Evolutionary conservation across 2,797 vertebrate genomes (phyloP).

Genomic region (Numenius phaeopus): DNA sequence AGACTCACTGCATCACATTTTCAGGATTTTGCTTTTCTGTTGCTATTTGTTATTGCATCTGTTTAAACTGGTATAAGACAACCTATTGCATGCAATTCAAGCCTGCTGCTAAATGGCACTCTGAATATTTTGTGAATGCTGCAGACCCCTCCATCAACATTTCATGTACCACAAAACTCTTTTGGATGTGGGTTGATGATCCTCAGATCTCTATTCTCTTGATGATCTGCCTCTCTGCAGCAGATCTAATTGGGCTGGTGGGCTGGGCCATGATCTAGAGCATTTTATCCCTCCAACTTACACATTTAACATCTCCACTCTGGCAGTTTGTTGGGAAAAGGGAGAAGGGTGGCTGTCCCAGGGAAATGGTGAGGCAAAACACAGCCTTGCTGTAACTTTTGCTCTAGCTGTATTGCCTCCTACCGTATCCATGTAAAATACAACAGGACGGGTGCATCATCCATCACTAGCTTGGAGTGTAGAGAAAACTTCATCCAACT

Average conservation of each 20-base stretch:
- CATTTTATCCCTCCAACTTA: neutral
- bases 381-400: neutral
- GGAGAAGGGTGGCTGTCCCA: neutral
- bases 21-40: neutral
- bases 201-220: neutral
- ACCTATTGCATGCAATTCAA: neutral
- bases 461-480: neutral
- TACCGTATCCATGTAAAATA: neutral
- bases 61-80: neutral
- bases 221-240: neutral
- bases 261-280: neutral
- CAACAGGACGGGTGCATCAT: neutral
- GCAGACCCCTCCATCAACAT: neutral
- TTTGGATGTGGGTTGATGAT: neutral
- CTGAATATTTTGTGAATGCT: neutral
- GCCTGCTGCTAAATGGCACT: neutral
- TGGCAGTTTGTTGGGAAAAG: neutral
- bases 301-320: neutral
- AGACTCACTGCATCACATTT: neutral
- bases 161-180: neutral
- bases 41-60: neutral
- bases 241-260: neutral
- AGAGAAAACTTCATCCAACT: neutral
- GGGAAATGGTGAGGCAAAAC: neutral
- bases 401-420: rapidly evolving